Percentiles rank a stretch among this genome's conserved stretches.
These are phyloP conservation scores for Dendroctonus valens DNA, from an alignment of 1,140 invertebrate species.

Conservation along the genomic window DNA sequence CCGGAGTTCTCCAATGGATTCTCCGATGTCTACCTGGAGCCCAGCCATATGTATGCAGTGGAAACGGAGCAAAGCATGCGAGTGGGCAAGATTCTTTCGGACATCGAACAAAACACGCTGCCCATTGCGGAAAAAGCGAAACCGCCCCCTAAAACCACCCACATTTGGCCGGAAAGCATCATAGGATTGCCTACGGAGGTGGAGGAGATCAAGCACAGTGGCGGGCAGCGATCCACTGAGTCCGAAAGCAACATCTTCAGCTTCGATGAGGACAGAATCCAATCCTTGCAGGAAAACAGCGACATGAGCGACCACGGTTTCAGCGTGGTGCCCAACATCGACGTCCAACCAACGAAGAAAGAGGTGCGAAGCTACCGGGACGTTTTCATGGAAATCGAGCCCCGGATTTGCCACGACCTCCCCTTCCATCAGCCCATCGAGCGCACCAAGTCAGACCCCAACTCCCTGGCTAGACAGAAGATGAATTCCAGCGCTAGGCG, in stretches of 20 bases:
- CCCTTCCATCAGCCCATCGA: slow-evolving; percentile 68
- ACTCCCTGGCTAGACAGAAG: slow-evolving; percentile 66
- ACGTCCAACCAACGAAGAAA: slow-evolving; percentile 35
- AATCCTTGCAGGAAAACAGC: slow-evolving; percentile 55
- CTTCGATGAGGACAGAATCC: slow-evolving; percentile 68
- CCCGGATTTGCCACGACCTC: slow-evolving; percentile 43
- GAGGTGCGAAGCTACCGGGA: slow-evolving; percentile 42
- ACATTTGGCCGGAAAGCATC: slow-evolving; percentile 60
- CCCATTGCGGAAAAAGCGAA: slow-evolving; percentile 41
- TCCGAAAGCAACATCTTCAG: slow-evolving; percentile 62
- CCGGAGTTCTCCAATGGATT: slow-evolving; percentile 20
- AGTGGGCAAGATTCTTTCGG: slow-evolving; percentile 41
- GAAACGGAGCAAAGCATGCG: slow-evolving; percentile 63
- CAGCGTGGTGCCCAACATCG: slow-evolving; percentile 44
- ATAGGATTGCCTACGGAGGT: slow-evolving; percentile 56
- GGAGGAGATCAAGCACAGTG: slow-evolving; percentile 33
- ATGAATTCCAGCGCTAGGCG: slow-evolving; percentile 69
- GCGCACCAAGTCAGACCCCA: slow-evolving; percentile 81
- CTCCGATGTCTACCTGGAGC: slow-evolving; percentile 46
- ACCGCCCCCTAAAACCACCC: slow-evolving; percentile 47
- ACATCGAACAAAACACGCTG: slow-evolving; percentile 46
- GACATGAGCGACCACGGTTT: slow-evolving; percentile 43
- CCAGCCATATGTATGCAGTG: slow-evolving; percentile 62
- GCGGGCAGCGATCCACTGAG: slow-evolving; percentile 45
- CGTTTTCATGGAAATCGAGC: slow-evolving; percentile 49